A percentile compares a stretch with the other conserved stretches of the same genome.
Conservation (phyloP, 2,113 vertebrate species). For the Aegithalos caudatus region DNA sequence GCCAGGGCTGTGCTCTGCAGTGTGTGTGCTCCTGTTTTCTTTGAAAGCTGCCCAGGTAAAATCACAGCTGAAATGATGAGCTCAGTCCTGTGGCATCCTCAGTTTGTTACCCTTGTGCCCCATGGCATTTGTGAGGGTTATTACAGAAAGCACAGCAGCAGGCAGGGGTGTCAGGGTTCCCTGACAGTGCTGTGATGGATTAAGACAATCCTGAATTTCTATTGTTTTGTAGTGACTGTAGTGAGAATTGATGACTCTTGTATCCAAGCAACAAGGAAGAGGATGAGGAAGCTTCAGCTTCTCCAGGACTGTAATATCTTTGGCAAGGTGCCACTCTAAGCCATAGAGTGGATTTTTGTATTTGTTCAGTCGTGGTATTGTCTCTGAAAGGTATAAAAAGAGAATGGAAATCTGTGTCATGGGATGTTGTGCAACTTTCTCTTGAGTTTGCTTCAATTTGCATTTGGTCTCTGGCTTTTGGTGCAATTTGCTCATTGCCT, state of each 20-base stretch:
- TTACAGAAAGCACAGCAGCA: neutral
- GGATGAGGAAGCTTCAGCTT: neutral
- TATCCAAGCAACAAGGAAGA: slow-evolving; percentile 33
- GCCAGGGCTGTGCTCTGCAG: neutral
- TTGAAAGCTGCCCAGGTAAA: neutral
- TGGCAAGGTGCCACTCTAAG: neutral
- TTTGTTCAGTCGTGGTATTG: neutral
- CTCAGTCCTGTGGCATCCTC: neutral
- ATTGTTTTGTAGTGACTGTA: slow-evolving; percentile 29
- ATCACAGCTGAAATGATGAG: neutral
- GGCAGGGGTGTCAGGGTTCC: neutral
- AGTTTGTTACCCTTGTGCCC: neutral
- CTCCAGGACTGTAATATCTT: neutral
- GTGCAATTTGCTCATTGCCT: accelerated
- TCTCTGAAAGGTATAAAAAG: neutral
- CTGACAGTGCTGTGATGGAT: slow-evolving; percentile 66
- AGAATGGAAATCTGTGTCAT: neutral
- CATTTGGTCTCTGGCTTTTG: neutral
- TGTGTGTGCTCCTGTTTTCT: neutral
- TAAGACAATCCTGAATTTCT: slow-evolving; percentile 50
- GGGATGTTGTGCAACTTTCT: neutral
- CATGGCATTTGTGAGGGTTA: neutral
- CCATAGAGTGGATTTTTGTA: neutral
- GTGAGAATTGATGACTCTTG: slow-evolving; percentile 48
- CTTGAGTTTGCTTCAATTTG: neutral